A percentile compares a stretch with the other conserved stretches of the same genome.
These are phyloP conservation scores for Pogonus chalceus DNA, from an alignment of 1,140 invertebrate species.

Conservation along the genomic window DNA sequence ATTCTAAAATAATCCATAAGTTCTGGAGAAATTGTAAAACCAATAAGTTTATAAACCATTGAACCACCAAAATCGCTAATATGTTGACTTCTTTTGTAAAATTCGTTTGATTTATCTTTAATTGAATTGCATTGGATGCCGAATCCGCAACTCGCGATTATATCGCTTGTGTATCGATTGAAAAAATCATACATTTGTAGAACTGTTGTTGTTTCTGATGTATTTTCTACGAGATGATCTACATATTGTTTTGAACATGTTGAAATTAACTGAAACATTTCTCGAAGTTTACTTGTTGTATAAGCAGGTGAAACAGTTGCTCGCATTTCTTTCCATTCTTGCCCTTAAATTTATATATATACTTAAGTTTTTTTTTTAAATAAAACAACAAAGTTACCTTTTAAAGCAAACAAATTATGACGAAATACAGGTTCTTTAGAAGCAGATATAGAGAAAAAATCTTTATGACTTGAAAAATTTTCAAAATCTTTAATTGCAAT, in stretches of 20 bases:
- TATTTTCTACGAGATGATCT: conserved; percentile 12
- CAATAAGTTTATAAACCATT: conserved; percentile 11
- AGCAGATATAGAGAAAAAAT: too few species aligned
- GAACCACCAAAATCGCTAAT: conserved; percentile 27
- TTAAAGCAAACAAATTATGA: too few species aligned
- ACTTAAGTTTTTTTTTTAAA: too few species aligned
- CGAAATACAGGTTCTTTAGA: too few species aligned
- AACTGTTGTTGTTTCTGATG: conserved; percentile 15
- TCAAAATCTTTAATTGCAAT: conserved; percentile 31
- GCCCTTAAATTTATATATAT: too few species aligned
- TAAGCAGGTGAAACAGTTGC: conserved; percentile 46
- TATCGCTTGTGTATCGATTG: conserved; percentile 37
- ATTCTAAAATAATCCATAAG: not conserved
- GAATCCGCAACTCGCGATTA: conserved; percentile 41
- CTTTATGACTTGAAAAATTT: too few species aligned
- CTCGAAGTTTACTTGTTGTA: conserved; percentile 46
- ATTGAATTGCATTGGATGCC: conserved; percentile 39
- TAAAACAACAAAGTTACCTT: too few species aligned
- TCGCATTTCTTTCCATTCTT: conserved; percentile 46
- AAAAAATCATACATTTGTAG: conserved; percentile 38
- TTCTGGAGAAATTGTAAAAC: not conserved
- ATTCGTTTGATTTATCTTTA: conserved; percentile 35
- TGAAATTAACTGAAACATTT: conserved; percentile 40
- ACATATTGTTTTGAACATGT: conserved; percentile 29
- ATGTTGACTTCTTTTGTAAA: conserved; percentile 34